Base-by-base conservation (phyloP, 1,140 invertebrate genomes). In the Megalopta genalis region DNA sequence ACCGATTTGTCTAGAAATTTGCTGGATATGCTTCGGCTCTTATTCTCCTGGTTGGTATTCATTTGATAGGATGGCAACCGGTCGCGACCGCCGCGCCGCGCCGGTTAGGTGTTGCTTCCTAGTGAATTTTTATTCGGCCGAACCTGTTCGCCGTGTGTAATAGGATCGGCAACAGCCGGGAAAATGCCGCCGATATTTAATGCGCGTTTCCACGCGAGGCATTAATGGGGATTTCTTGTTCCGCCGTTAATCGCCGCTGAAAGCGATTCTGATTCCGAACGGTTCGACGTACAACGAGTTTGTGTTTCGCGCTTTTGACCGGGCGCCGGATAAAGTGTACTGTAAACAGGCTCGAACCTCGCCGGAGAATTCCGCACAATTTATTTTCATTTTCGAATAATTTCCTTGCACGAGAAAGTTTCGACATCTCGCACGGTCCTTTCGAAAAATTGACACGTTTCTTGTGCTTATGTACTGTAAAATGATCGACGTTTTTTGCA, bases 11-110 rank as follows among this genome's bases (percentile, higher is more conserved):
- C 32, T 32, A 32, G 32, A 32, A 32, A 32, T 32, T 32, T 32
- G 32, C 32, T 32, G 32, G 32, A 32, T 32, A 4, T 4, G 32
- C 32, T 32, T 1, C 32, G 4, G 4, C 32, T 32, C 32, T 54
- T 76, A 77, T 60, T 64, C 21, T 54, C 65, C 32, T n/a, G n/a
- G 32, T 32, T 32, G 32, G 32, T 32, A 32, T 32, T 32, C n/a
- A 23, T 25, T 25, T 66, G 66, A 82, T 60, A 52, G 72, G 64
- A 83, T 64, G 74, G 49, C 77, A 72, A 72, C 65, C 59, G 49
- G 10, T n/a, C 21, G 23, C 14, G 80, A 57, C 42, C 46, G 64
- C 74, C n/a, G 21, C 46, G 64, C 74, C n/a, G 21, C 32, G 32
- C 32, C 32, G 32, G 21, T 25, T 57, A 14, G 21, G 54, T n/a